A percentile compares a stretch with the other conserved stretches of the same genome.
These are phyloP conservation scores for Caenorhabditis plicata DNA, from an alignment of 2,888 invertebrate species.

Conservation along the genomic window DNA sequence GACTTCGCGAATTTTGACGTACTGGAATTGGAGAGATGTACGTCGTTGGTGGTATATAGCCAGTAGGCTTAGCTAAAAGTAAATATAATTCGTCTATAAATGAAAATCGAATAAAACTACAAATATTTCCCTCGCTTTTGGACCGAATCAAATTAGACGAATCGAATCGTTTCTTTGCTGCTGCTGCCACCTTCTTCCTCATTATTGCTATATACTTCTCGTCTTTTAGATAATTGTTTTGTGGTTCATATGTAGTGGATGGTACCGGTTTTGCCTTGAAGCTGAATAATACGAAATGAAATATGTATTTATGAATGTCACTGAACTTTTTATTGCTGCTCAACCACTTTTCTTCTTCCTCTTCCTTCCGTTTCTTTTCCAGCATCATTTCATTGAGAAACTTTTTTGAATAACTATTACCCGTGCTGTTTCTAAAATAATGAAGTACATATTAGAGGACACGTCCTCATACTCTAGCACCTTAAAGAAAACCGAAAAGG, in stretches of 20 bases:
- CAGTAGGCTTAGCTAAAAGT: slow-evolving; percentile 16
- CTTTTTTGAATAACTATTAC: slow-evolving; percentile 29
- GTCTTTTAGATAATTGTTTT: slow-evolving; percentile 31
- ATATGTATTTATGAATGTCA: too few relatives aligned
- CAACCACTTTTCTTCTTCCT: background rate
- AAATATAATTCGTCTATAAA: background rate
- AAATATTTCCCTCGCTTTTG: slow-evolving; percentile 25
- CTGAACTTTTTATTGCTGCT: slow-evolving; percentile 13
- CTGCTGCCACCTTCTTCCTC: slow-evolving; percentile 20
- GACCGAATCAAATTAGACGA: slow-evolving; percentile 19
- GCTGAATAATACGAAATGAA: too few relatives aligned
- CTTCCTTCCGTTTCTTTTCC: slow-evolving; percentile 14
- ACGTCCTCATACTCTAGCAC: background rate
- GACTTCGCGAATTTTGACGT: slow-evolving; percentile 10
- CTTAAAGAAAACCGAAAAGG: slow-evolving; percentile 20
- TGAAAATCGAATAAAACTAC: background rate
- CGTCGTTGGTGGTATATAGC: slow-evolving; percentile 27
- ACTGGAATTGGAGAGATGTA: slow-evolving; percentile 35
- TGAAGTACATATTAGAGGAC: too few relatives aligned
- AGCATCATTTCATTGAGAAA: slow-evolving; percentile 17
- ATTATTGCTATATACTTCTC: slow-evolving; percentile 29
- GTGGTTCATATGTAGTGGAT: slow-evolving; percentile 29
- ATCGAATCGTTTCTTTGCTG: slow-evolving; percentile 21
- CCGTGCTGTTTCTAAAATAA: slow-evolving; percentile 22
- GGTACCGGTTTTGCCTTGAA: slow-evolving; percentile 42